These are phyloP conservation scores for Druon quercuslanigerum DNA, from an alignment of 1,140 invertebrate species.

Conservation along the genomic window DNA sequence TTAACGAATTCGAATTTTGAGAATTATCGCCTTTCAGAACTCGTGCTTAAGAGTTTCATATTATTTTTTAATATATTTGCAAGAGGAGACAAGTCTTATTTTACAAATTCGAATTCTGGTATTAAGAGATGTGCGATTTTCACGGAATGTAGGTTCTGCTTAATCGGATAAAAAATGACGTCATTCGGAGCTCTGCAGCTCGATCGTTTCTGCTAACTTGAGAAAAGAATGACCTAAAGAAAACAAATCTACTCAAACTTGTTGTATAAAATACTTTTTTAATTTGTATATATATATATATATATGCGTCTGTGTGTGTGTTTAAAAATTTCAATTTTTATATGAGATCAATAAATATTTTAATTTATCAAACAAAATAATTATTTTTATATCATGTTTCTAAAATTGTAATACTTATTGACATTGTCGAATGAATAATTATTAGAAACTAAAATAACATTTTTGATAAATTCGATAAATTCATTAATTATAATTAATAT, in stretches of 20 bases:
- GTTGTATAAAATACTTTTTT: no score
- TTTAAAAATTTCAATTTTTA: no score
- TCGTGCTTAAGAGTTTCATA: background rate
- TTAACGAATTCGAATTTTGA: no score
- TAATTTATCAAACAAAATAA: no score
- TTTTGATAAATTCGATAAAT: no score
- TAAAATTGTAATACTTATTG: no score
- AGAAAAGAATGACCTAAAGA: background rate
- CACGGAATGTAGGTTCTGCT: constrained; percentile 52
- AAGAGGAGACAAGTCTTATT: background rate
- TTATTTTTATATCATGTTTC: no score
- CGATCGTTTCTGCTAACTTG: background rate
- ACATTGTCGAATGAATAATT: no score
- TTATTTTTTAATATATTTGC: background rate
- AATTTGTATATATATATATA: no score
- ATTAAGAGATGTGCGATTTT: constrained; percentile 32
- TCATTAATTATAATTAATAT: background rate
- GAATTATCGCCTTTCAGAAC: background rate
- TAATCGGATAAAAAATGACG: constrained; percentile 55
- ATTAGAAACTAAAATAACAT: no score
- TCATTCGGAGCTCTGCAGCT: constrained; percentile 36
- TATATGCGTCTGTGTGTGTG: no score
- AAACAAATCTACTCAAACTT: background rate
- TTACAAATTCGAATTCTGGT: background rate
- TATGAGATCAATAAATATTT: no score